phyloP scores from a whole-genome alignment of 2,888 invertebrate genomes.

The Metalampra italica region DNA sequence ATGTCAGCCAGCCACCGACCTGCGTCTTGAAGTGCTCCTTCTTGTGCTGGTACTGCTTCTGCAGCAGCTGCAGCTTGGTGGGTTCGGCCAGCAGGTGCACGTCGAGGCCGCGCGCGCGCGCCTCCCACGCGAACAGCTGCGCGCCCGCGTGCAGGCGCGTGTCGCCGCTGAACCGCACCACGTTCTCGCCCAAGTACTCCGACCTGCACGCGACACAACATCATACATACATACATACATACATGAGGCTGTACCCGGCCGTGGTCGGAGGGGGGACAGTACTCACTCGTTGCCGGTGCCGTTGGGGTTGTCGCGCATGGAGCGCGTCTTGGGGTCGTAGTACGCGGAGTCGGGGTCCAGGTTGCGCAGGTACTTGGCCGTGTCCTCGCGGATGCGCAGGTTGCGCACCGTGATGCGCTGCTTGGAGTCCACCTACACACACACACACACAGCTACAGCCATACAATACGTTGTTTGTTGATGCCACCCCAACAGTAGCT shows the following conservation, averaged over 20 bases:
- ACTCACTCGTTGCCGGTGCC: conserved; percentile 76
- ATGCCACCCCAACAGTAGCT: no score
- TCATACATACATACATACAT: no score
- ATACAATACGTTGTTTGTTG: no score
- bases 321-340: conserved; percentile 99
- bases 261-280: no score
- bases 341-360: conserved; percentile 98
- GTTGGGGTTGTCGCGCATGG: conserved; percentile 98
- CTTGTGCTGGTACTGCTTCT: conserved; percentile 93
- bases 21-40: conserved; percentile 93
- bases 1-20: no score
- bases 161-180: conserved; percentile 96
- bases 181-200: conserved; percentile 97
- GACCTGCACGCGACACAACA: conserved; percentile 37
- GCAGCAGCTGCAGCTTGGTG: conserved; percentile 95
- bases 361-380: conserved; percentile 98
- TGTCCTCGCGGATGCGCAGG: conserved; percentile 98
- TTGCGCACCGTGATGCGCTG: conserved; percentile 99
- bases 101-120: conserved; percentile 94
- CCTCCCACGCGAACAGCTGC: conserved; percentile 98
- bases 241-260: no score
- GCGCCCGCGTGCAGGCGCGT: conserved; percentile 93
- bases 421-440: conserved; percentile 91
- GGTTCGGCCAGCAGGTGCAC: conserved; percentile 98
- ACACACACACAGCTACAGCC: no score